Conservation (phyloP, 2,113 vertebrate species). For the Eretmochelys imbricata region DNA sequence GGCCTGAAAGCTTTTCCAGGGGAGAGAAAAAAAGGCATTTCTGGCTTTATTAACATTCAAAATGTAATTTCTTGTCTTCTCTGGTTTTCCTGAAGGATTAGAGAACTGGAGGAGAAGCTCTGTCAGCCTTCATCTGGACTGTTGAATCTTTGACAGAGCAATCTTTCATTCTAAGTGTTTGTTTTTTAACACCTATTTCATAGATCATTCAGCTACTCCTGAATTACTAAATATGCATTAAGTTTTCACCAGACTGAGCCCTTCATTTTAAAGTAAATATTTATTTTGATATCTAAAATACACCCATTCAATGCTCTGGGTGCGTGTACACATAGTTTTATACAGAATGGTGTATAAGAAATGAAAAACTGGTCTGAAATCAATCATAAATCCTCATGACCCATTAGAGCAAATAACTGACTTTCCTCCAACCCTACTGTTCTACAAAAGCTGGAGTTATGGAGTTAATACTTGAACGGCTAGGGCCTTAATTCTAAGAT, state of each 20-base stretch:
- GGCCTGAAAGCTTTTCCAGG: neutral
- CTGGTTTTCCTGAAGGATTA: neutral
- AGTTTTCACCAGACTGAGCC: neutral
- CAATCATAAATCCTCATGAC: neutral
- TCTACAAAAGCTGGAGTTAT: neutral
- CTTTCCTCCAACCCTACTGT: rapidly evolving
- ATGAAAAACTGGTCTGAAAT: neutral
- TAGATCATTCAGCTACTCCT: neutral
- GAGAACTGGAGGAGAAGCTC: neutral
- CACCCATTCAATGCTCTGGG: neutral
- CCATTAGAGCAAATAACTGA: neutral
- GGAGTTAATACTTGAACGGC: neutral
- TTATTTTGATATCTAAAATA: neutral
- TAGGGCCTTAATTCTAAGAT: neutral
- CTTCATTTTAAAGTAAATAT: neutral
- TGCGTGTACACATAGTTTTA: neutral
- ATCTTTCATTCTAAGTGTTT: rapidly evolving
- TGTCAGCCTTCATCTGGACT: neutral
- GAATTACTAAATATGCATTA: neutral
- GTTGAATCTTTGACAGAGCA: neutral
- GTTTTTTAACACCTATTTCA: neutral
- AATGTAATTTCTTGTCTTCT: neutral
- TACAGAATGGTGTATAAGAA: neutral
- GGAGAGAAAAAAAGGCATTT: neutral
- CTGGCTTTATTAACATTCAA: neutral